These are phyloP conservation scores for Ceriagrion tenellum DNA, from an alignment of 2,888 invertebrate species.

Conservation along the genomic window DNA sequence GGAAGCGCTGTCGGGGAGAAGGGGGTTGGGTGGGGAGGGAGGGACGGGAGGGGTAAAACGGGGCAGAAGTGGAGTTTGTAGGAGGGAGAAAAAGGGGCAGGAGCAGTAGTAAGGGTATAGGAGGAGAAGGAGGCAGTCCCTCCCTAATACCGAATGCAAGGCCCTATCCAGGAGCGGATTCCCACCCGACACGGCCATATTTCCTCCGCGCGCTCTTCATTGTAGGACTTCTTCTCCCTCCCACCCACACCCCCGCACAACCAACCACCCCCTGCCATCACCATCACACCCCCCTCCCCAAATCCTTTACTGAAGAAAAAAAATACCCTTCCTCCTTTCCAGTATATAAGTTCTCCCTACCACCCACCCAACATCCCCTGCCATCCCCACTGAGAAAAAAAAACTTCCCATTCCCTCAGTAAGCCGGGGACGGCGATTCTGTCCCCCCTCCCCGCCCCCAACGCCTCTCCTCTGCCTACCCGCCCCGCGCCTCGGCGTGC, in stretches of 20 bases:
- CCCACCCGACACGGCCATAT: constrained; percentile 24
- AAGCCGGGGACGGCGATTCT: not conserved
- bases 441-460: not conserved
- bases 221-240: constrained; percentile 4
- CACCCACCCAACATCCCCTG: no score
- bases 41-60: not conserved
- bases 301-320: no score
- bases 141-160: constrained; percentile 36
- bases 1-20: not conserved
- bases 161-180: constrained; percentile 39
- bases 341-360: no score
- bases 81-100: not conserved
- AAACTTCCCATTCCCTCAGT: not conserved
- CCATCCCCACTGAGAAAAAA: no score
- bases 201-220: constrained; percentile 28
- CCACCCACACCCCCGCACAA: not conserved
- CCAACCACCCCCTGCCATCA: not conserved
- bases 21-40: not conserved
- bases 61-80: not conserved
- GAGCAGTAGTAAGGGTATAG: not conserved
- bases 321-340: not conserved
- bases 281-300: not conserved
- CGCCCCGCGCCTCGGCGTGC: not conserved
- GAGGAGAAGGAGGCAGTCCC: not conserved
- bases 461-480: not conserved